These are phyloP conservation scores for Peromyscus polionotus DNA, from an alignment of 2,113 vertebrate species.

Conservation along the genomic window DNA sequence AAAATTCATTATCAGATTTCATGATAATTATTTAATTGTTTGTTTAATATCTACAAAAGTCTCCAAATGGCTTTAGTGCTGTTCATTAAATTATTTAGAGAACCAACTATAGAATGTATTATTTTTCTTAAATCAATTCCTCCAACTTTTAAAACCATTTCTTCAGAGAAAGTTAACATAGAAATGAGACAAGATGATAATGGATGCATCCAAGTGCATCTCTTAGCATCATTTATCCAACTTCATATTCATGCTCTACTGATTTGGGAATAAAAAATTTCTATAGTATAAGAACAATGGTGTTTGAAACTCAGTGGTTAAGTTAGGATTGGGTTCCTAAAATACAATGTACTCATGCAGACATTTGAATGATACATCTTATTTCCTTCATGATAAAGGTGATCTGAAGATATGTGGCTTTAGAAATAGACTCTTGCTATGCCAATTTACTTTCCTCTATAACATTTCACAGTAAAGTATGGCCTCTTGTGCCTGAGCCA, in stretches of 20 bases:
- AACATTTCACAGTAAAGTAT: not conserved
- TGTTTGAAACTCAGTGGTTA: not conserved
- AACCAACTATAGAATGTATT: not conserved
- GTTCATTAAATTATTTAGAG: not conserved
- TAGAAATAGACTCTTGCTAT: not conserved
- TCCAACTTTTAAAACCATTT: conserved; percentile 30
- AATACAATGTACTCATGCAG: not conserved
- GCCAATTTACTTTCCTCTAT: not conserved
- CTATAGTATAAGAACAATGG: not conserved
- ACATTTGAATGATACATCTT: not conserved
- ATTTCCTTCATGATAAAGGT: not conserved
- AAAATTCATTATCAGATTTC: not conserved
- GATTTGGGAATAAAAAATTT: not conserved
- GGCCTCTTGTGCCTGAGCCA: not conserved
- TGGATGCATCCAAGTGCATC: not conserved
- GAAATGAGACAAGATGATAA: not conserved
- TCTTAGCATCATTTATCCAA: not conserved
- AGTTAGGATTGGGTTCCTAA: not conserved
- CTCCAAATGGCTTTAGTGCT: not conserved
- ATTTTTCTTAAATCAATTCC: not conserved
- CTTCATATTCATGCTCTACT: not conserved
- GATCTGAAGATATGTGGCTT: not conserved
- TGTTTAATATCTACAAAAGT: not conserved
- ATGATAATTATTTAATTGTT: not conserved
- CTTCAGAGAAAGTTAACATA: not conserved